Conservation (phyloP, 2,113 vertebrate species). For the Scatophagus argus region DNA sequence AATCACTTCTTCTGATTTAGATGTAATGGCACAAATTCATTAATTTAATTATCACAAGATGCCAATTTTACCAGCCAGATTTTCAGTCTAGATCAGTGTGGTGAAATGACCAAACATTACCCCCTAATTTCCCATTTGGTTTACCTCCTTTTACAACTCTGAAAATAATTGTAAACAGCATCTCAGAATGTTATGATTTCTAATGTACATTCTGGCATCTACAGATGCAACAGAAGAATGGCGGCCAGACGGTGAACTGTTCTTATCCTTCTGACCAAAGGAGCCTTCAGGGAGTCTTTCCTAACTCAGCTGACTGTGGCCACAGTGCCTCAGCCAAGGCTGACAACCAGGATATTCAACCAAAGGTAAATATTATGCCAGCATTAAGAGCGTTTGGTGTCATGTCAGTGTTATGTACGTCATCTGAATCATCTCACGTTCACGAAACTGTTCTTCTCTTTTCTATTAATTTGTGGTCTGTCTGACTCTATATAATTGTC, state of each 20-base stretch:
- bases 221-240: constrained; percentile 82
- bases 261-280: constrained; percentile 82
- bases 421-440: constrained; percentile 50
- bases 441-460: constrained; percentile 54
- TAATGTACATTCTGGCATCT: not conserved
- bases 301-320: constrained; percentile 73
- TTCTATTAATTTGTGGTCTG: constrained; percentile 56
- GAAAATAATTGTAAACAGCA: not conserved
- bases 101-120: too few species aligned
- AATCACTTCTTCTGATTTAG: too few species aligned
- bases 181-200: not conserved
- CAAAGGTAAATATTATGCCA: constrained; percentile 80
- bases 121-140: too few species aligned
- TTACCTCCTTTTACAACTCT: not conserved
- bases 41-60: too few species aligned
- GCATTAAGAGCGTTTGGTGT: not conserved
- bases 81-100: too few species aligned
- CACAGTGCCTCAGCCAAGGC: constrained; percentile 73
- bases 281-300: constrained; percentile 79
- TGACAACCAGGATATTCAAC: constrained; percentile 77
- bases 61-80: too few species aligned
- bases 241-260: constrained; percentile 72
- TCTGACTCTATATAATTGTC: constrained; percentile 36
- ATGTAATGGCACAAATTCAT: too few species aligned
- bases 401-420: constrained; percentile 6